These are phyloP conservation scores for Ctenicera cuprea DNA, from an alignment of 2,888 invertebrate genomes.

Conservation along the genomic window DNA sequence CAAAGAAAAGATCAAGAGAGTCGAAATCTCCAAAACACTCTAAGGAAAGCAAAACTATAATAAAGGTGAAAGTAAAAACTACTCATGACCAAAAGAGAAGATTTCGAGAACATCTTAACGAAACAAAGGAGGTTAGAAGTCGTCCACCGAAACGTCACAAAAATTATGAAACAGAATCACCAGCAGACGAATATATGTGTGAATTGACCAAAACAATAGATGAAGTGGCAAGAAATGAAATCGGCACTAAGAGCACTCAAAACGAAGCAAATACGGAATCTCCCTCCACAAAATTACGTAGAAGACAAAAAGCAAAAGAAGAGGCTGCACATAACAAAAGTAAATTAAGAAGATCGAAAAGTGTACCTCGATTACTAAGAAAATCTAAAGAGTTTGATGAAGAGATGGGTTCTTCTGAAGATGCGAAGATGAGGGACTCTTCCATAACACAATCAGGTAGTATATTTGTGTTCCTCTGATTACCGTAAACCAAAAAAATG, in stretches of 20 bases:
- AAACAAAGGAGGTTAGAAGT: background rate
- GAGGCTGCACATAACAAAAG: background rate
- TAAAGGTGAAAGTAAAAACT: background rate
- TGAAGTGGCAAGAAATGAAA: conserved; percentile 7
- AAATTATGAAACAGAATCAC: background rate
- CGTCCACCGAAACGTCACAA: background rate
- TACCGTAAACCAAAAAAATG: too few species aligned
- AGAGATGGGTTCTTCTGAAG: background rate
- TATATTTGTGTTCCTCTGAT: too few species aligned
- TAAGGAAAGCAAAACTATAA: background rate
- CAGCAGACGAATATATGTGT: background rate
- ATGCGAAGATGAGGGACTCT: background rate
- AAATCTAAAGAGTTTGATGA: background rate
- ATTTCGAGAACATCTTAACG: too few species aligned
- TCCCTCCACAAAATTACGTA: background rate
- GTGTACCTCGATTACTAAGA: too few species aligned
- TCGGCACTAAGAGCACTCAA: background rate
- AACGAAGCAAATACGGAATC: background rate
- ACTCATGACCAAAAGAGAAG: background rate
- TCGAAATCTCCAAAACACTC: background rate
- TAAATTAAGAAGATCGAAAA: background rate
- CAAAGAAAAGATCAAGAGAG: background rate
- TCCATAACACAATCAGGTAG: background rate
- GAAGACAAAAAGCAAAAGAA: background rate
- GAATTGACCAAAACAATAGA: conserved; percentile 14